Percentiles rank a stretch among this genome's conserved stretches.
Conservation (phyloP, 2,888 invertebrate species). For the Drosophila lacicola region DNA sequence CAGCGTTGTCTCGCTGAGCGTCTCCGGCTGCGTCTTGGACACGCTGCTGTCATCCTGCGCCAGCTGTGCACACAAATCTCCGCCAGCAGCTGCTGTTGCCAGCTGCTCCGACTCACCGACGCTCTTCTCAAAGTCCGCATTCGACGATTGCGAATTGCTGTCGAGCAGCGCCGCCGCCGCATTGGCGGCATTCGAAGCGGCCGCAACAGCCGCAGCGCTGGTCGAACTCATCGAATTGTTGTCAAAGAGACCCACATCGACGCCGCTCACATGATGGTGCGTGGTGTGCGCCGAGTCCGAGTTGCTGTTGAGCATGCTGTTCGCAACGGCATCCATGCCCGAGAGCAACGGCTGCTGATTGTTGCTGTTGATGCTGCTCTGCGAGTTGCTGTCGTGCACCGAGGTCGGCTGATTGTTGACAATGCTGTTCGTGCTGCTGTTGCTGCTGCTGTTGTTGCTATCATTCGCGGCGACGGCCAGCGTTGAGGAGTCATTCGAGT, state of each 20-base stretch:
- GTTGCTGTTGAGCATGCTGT: slow-evolving; percentile 76
- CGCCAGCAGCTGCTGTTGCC: slow-evolving; percentile 3
- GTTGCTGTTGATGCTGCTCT: slow-evolving; percentile 84
- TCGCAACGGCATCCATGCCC: slow-evolving; percentile 63
- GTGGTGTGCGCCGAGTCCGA: slow-evolving; percentile 78
- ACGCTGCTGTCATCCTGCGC: slow-evolving; percentile 62
- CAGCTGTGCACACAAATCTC: slow-evolving; percentile 42
- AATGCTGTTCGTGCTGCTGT: slow-evolving; percentile 84
- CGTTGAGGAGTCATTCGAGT: slow-evolving; percentile 84
- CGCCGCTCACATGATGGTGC: slow-evolving; percentile 63
- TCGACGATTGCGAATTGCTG: slow-evolving; percentile 82
- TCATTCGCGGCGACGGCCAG: slow-evolving; percentile 83
- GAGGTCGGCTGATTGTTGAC: slow-evolving; percentile 85
- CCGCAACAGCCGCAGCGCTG: slow-evolving; percentile 74
- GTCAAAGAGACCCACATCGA: slow-evolving; percentile 80
- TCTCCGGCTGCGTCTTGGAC: slow-evolving; percentile 60
- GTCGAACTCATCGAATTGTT: slow-evolving; percentile 83
- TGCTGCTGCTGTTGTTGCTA: slow-evolving; percentile 84
- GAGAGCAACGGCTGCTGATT: slow-evolving; percentile 77
- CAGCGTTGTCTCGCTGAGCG: slow-evolving; percentile 39
- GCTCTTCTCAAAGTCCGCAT: slow-evolving; percentile 67
- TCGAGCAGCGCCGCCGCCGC: slow-evolving; percentile 80
- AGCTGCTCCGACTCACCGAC: slow-evolving; percentile 37
- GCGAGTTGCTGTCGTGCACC: slow-evolving; percentile 84
- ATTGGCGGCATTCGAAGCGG: slow-evolving; percentile 72